These are phyloP conservation scores for Xenotilapia flavipinnis DNA, from an alignment of 2,113 vertebrate genomes.

Conservation along the genomic window DNA sequence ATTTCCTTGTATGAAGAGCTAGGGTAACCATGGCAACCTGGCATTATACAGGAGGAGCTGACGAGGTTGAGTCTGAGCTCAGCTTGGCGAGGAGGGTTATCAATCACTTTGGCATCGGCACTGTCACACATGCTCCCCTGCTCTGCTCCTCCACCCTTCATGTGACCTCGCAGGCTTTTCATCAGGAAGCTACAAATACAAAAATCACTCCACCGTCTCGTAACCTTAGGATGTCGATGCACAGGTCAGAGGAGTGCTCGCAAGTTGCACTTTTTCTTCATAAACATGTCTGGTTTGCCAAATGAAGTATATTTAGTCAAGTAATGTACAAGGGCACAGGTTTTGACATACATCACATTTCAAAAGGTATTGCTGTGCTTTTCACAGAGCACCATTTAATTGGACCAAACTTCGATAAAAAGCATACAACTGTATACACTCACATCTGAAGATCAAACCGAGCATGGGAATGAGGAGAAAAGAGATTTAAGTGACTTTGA, in stretches of 20 bases:
- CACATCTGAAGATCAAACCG: neutral
- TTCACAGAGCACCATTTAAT: neutral
- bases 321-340: neutral
- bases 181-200: neutral
- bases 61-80: constrained; percentile 40
- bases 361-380: neutral
- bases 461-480: neutral
- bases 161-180: neutral
- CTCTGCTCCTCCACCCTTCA: neutral
- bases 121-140: neutral
- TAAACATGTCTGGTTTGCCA: neutral
- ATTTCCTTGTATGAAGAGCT: constrained; percentile 37
- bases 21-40: constrained; percentile 63
- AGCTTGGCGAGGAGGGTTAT: constrained; percentile 33
- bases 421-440: neutral
- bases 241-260: neutral
- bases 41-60: constrained; percentile 38
- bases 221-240: neutral
- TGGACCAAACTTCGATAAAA: neutral
- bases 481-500: neutral
- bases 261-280: neutral
- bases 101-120: constrained; percentile 39
- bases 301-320: neutral
- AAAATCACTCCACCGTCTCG: neutral
- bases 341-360: neutral